A percentile compares a stretch with the other conserved stretches of the same genome.
phyloP scores from a whole-genome alignment of 2,113 vertebrate genomes.

The Clarias batrachus region DNA sequence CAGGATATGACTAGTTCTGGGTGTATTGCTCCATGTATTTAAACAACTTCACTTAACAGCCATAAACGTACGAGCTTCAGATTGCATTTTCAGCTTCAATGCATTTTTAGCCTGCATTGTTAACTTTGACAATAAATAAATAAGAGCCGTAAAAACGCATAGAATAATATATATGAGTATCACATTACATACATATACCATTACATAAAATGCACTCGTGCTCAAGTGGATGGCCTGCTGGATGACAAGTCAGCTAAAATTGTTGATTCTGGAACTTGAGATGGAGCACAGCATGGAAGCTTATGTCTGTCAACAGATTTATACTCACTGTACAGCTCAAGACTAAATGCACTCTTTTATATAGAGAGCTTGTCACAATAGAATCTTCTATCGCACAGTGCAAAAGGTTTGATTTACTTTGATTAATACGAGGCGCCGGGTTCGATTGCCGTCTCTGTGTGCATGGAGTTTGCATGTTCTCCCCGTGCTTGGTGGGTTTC shows the following conservation, averaged over 20 bases:
- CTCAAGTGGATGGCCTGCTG: not conserved
- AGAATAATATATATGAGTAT: not conserved
- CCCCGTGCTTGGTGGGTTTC: too few relatives aligned
- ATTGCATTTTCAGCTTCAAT: not conserved
- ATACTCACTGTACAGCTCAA: too few relatives aligned
- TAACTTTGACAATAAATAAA: not conserved
- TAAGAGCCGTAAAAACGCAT: not conserved
- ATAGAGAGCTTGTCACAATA: not conserved
- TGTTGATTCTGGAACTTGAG: not conserved
- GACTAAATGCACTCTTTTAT: too few relatives aligned
- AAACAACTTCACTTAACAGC: not conserved
- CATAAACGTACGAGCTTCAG: not conserved
- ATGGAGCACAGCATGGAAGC: not conserved
- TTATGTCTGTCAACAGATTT: not conserved
- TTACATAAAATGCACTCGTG: not conserved
- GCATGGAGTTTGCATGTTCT: too few relatives aligned
- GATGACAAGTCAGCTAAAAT: not conserved
- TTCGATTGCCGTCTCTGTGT: too few relatives aligned
- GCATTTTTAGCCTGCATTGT: not conserved
- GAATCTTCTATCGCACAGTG: not conserved
- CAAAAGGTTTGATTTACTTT: not conserved
- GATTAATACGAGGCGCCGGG: too few relatives aligned
- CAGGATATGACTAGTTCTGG: not conserved
- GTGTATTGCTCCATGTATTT: not conserved
- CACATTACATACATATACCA: not conserved